Conservation (phyloP, 2,797 vertebrate genomes). For the Spheniscus humboldti region DNA sequence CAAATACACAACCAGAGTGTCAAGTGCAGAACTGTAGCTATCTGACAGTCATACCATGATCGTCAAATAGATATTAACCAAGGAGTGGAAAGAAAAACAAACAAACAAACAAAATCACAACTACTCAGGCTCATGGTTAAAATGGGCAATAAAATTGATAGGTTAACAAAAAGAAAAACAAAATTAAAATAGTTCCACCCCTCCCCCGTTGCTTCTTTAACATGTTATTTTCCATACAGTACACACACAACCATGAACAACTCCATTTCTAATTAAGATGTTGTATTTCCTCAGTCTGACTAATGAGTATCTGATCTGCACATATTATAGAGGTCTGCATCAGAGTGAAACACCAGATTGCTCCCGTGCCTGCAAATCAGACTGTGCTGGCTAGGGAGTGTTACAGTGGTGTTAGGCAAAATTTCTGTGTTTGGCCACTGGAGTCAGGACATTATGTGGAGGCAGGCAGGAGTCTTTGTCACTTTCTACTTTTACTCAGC, state of each 20-base stretch:
- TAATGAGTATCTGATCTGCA: neutral
- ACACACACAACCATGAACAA: neutral
- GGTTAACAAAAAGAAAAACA: neutral
- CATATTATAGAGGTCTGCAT: neutral
- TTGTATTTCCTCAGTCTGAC: neutral
- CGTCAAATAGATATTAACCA: neutral
- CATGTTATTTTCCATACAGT: neutral
- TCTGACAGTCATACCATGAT: neutral
- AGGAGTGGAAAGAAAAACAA: neutral
- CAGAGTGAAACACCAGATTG: neutral
- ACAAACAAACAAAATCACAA: neutral
- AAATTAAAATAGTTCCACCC: neutral
- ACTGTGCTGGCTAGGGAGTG: neutral
- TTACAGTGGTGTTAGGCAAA: neutral
- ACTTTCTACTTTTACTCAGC: neutral
- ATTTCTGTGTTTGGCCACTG: accelerated
- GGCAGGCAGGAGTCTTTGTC: neutral
- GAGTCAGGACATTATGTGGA: neutral
- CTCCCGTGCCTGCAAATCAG: neutral
- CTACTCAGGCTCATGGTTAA: neutral
- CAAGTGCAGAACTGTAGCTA: neutral
- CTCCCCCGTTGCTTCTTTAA: neutral
- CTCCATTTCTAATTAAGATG: neutral
- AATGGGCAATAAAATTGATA: neutral
- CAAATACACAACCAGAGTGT: neutral